These are phyloP conservation scores for Drosophila planitibia DNA, from an alignment of 2,888 invertebrate species.

Conservation along the genomic window DNA sequence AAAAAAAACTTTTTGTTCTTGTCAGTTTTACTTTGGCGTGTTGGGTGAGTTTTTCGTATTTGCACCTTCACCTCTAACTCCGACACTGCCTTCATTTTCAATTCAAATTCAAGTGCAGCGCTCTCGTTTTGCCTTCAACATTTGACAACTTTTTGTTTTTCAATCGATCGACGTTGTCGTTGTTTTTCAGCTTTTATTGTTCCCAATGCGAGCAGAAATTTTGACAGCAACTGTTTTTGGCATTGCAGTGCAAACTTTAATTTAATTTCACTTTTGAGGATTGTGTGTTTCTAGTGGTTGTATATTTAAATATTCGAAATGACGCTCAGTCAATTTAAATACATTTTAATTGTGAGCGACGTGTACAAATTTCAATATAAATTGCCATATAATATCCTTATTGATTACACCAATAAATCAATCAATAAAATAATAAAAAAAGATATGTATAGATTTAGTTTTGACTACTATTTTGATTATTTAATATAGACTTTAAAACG, in stretches of 20 bases:
- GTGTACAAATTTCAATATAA: neutral
- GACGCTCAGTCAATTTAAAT: neutral
- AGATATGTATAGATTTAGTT: neutral
- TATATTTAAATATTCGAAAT: neutral
- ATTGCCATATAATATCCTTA: neutral
- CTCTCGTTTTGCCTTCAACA: constrained; percentile 8
- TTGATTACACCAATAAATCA: neutral
- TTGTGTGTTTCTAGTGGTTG: neutral
- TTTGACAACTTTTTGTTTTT: constrained; percentile 39
- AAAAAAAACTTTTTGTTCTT: constrained; percentile 57
- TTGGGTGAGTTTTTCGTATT: constrained; percentile 25
- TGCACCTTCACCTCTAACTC: neutral
- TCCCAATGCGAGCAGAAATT: constrained; percentile 14
- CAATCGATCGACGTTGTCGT: constrained; percentile 20
- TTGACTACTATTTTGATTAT: neutral
- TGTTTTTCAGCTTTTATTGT: constrained; percentile 32
- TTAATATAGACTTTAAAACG: neutral
- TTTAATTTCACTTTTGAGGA: constrained; percentile 4
- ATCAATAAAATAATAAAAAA: neutral
- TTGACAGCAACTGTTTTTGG: constrained; percentile 5
- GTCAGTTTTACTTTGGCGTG: constrained; percentile 70
- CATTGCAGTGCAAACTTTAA: constrained; percentile 3
- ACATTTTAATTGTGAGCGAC: neutral
- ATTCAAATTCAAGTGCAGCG: constrained; percentile 56
- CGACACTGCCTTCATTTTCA: constrained; percentile 25